Evolutionary conservation across 2,888 invertebrate species (phyloP).

Genomic region (Sminthurinus aureus): DNA sequence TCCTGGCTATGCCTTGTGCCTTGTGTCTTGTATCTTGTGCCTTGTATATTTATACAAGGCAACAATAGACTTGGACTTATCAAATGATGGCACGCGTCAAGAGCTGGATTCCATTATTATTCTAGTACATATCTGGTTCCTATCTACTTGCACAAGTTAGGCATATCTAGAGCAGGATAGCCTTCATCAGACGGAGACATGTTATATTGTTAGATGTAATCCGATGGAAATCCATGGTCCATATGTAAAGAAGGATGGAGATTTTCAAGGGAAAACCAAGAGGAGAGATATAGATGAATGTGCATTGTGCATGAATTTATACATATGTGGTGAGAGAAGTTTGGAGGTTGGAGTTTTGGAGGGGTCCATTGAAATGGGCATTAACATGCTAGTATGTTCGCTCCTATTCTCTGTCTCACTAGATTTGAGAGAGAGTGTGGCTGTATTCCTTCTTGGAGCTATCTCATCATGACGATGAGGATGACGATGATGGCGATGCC

Average conservation of each 20-base stretch:
- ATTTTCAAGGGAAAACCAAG: not conserved
- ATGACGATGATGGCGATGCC: slow-evolving; percentile 43
- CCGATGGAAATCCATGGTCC: no score
- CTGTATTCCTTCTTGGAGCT: slow-evolving; percentile 29
- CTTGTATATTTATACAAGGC: slow-evolving; percentile 3
- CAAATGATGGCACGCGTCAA: slow-evolving; percentile 15
- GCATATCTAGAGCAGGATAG: no score
- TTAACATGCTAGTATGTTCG: slow-evolving; percentile 30
- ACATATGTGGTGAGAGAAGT: not conserved
- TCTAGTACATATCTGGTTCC: no score
- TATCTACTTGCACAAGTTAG: no score
- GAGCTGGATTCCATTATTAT: not conserved
- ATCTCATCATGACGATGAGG: slow-evolving; percentile 36
- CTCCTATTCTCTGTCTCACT: not conserved
- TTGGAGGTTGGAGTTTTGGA: no score
- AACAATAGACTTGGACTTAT: slow-evolving; percentile 8
- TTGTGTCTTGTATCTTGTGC: not conserved
- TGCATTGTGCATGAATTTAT: no score
- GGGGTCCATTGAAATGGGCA: slow-evolving; percentile 35
- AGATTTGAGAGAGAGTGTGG: not conserved
- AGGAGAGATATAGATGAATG: not conserved
- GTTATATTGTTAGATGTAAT: no score
- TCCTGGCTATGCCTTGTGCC: no score
- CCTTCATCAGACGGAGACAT: no score
- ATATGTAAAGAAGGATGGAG: no score